These are phyloP conservation scores for Typhlichthys subterraneus DNA, from an alignment of 2,797 vertebrate genomes.

Conservation along the genomic window DNA sequence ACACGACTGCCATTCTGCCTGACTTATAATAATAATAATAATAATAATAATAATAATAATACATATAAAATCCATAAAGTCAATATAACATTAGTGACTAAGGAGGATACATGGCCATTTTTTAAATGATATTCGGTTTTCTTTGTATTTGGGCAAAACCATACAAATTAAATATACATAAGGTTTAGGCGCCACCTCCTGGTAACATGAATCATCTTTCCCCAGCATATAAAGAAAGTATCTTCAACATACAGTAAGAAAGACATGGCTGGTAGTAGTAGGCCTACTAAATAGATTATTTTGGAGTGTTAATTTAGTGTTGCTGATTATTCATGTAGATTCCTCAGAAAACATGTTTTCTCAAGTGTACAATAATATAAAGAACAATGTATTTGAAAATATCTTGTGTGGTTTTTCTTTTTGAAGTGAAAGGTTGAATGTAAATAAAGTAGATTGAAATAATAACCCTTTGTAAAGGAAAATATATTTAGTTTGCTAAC, in stretches of 20 bases:
- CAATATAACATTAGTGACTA: too few species aligned
- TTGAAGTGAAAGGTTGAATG: neutral
- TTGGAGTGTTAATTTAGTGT: conserved; percentile 23
- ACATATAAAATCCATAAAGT: too few species aligned
- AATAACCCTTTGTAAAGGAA: too few species aligned
- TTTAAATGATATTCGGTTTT: too few species aligned
- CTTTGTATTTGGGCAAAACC: neutral
- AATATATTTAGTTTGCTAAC: too few species aligned
- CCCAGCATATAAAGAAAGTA: conserved; percentile 23
- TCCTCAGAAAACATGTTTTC: conserved; percentile 35
- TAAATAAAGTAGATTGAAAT: too few species aligned
- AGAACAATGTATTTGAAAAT: conserved; percentile 57
- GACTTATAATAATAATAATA: too few species aligned
- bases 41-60: too few species aligned
- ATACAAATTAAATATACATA: neutral
- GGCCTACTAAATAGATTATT: conserved; percentile 24
- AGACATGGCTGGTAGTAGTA: conserved; percentile 39
- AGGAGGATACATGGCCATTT: too few species aligned
- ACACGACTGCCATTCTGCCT: too few species aligned
- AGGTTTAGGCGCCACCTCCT: conserved; percentile 68
- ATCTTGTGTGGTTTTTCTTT: conserved; percentile 1
- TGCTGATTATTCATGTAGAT: conserved; percentile 40
- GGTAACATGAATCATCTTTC: conserved; percentile 30
- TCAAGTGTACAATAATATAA: conserved; percentile 32
- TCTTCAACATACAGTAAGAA: conserved; percentile 27